phyloP scores from a whole-genome alignment of 2,888 invertebrate genomes.

The Caenorhabditis sp. region DNA sequence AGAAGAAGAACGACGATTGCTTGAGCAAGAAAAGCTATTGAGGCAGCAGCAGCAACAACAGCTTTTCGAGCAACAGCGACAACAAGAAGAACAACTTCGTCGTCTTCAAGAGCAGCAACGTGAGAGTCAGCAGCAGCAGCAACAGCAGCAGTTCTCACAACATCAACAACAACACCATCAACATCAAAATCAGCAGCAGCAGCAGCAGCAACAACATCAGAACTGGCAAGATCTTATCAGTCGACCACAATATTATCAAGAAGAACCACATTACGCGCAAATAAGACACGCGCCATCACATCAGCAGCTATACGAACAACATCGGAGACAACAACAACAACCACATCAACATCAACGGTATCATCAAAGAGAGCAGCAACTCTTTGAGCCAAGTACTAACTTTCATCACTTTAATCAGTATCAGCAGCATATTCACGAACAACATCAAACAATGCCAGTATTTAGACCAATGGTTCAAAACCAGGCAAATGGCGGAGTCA shows the following conservation, averaged over 20 bases:
- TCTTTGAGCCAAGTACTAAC: conserved; percentile 11
- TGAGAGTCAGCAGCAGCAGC: conserved; percentile 25
- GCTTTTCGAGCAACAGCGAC: conserved; percentile 43
- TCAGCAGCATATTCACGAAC: conserved; percentile 40
- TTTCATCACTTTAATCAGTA: conserved; percentile 45
- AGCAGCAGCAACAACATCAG: conserved; percentile 32
- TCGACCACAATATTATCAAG: conserved; percentile 41
- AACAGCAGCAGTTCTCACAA: conserved; percentile 33
- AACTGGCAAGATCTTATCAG: conserved; percentile 26
- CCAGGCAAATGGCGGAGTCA: conserved; percentile 32
- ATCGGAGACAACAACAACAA: conserved; percentile 39
- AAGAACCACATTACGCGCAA: conserved; percentile 44
- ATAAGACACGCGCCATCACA: conserved; percentile 26
- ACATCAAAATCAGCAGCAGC: conserved; percentile 28
- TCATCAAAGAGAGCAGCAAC: conserved; percentile 32
- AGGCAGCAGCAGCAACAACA: conserved; percentile 48
- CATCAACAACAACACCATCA: conserved; percentile 32
- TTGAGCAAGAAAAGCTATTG: conserved; percentile 49
- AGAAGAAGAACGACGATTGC: conserved; percentile 43
- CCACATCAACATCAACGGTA: conserved; percentile 24
- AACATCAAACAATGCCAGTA: conserved; percentile 41
- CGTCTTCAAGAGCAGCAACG: conserved; percentile 34
- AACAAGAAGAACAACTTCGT: conserved; percentile 32
- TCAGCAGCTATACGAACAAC: conserved; percentile 46
- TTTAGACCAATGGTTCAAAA: conserved; percentile 34